A percentile compares a stretch with the other conserved stretches of the same genome.
Conservation (phyloP, 2,113 vertebrate species). For the Canis aureus region DNA sequence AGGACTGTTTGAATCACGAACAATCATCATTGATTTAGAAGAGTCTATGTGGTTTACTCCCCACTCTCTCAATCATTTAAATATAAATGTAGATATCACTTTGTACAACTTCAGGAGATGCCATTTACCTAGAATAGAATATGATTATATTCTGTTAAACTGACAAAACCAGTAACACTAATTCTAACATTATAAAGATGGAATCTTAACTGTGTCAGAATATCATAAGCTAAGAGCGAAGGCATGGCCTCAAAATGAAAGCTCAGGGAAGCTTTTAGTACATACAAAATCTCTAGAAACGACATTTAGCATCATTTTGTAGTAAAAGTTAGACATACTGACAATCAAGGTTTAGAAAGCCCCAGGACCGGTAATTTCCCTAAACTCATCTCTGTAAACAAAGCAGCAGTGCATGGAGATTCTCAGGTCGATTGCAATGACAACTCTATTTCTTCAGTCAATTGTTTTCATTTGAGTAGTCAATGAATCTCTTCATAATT, state of each 20-base stretch:
- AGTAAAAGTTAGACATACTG: neutral
- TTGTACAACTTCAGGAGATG: neutral
- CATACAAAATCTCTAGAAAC: neutral
- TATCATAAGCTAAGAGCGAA: neutral
- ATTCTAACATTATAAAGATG: neutral
- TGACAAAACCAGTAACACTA: neutral
- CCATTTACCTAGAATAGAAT: neutral
- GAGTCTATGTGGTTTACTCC: neutral
- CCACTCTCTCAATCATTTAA: neutral
- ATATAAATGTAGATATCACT: neutral
- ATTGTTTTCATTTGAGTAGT: neutral
- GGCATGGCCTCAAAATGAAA: conserved; percentile 1
- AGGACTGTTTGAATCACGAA: neutral
- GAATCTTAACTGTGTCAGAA: neutral
- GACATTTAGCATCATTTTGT: neutral
- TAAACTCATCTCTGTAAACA: neutral
- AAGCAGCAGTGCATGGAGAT: neutral
- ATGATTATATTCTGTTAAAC: neutral
- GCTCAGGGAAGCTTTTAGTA: neutral
- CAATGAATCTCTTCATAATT: neutral
- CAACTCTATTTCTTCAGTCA: neutral
- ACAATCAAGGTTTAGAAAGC: neutral
- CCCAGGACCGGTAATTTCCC: neutral
- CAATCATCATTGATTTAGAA: neutral
- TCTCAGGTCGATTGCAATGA: rapidly evolving